A percentile compares a stretch with the other conserved stretches of the same genome.
Conservation (phyloP, 2,797 vertebrate species). For the Hydrophis major region DNA sequence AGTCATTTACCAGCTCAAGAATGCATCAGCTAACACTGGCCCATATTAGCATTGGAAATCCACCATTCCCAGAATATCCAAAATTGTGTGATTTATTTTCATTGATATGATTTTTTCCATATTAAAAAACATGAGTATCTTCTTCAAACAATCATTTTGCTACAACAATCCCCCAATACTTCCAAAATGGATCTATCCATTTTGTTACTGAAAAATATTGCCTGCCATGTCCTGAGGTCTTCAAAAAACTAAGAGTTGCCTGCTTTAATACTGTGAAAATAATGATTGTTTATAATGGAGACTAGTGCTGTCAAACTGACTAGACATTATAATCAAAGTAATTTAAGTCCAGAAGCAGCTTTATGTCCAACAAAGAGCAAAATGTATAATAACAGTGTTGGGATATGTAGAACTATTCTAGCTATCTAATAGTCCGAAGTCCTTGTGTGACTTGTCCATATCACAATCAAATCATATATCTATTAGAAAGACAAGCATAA, state of each 20-base stretch:
- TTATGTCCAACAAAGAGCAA: background rate
- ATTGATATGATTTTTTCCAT: background rate
- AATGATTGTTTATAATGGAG: background rate
- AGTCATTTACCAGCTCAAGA: background rate
- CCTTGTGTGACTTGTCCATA: background rate
- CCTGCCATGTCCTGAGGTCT: background rate
- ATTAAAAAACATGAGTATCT: background rate
- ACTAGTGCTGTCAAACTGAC: background rate
- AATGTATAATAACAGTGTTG: background rate
- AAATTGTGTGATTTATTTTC: background rate
- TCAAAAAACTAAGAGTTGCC: background rate
- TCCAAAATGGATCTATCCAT: background rate
- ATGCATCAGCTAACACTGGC: background rate
- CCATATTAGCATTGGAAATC: background rate
- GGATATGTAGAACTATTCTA: background rate
- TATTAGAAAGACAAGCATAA: background rate
- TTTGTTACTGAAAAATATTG: background rate
- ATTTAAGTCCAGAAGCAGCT: background rate
- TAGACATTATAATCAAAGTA: background rate
- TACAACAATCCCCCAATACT: background rate
- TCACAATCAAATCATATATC: background rate
- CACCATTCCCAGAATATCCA: background rate
- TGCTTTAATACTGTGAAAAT: background rate
- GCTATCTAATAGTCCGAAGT: background rate
- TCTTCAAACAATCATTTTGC: background rate